Conservation (phyloP, 1,140 invertebrate genomes). For the Acromyrmex charruanus region DNA sequence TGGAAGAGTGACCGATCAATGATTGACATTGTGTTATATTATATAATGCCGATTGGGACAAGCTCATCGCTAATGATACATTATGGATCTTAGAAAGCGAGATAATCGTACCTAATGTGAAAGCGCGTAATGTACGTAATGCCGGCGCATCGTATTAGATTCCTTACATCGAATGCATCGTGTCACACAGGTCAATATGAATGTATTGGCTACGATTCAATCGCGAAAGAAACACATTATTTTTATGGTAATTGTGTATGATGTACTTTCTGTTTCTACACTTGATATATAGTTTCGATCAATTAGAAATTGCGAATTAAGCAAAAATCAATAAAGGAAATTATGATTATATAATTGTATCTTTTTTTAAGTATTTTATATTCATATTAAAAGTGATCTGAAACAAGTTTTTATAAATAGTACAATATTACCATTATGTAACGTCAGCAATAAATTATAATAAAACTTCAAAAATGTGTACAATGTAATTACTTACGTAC, state of each 20-base stretch:
- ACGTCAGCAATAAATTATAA: background rate
- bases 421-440: background rate
- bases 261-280: background rate
- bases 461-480: background rate
- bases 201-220: conserved; percentile 25
- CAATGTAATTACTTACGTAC: background rate
- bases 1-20: conserved; percentile 22
- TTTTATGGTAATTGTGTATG: background rate
- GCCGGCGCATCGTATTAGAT: background rate
- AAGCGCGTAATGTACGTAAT: conserved; percentile 27
- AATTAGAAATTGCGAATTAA: conserved; percentile 43
- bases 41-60: background rate
- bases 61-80: conserved; percentile 55
- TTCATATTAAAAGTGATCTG: background rate
- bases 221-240: conserved; percentile 24
- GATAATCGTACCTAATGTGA: conserved; percentile 44
- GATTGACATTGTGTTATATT: conserved; percentile 31
- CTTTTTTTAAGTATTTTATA: background rate
- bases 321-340: conserved; percentile 17
- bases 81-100: conserved; percentile 59
- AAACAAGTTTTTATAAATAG: background rate
- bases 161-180: background rate
- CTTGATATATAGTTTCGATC: background rate
- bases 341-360: background rate
- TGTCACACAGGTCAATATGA: conserved; percentile 48